These are phyloP conservation scores for Serranus cabrilla DNA, from an alignment of 2,797 vertebrate genomes.

Conservation along the genomic window DNA sequence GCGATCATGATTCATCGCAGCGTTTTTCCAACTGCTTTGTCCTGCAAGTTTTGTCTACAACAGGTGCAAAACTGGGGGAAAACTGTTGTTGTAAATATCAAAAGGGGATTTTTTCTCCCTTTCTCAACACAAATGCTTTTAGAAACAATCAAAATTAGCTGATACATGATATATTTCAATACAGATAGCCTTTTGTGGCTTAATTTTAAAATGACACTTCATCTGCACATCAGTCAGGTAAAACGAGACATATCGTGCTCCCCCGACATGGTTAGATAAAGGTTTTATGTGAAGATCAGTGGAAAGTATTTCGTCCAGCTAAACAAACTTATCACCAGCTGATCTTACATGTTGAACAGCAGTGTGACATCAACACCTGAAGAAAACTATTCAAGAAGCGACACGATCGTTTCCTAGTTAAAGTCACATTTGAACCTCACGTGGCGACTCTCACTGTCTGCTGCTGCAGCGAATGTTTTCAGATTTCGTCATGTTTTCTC, in stretches of 20 bases:
- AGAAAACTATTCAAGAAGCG: not conserved
- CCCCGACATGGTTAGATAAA: not conserved
- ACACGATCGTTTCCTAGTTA: not conserved
- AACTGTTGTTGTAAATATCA: constrained; percentile 3
- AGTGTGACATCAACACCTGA: not conserved
- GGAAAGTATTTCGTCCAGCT: not conserved
- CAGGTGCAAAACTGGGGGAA: not conserved
- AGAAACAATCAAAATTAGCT: not conserved
- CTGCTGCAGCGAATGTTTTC: constrained; percentile 3
- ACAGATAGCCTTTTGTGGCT: not conserved
- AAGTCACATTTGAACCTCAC: not conserved
- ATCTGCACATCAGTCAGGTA: not conserved
- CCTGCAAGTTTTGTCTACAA: not conserved
- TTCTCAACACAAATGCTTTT: constrained; percentile 1
- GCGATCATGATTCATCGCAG: not conserved
- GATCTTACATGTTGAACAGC: not conserved
- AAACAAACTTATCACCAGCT: not conserved
- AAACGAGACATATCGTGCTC: not conserved
- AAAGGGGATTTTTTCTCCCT: not conserved
- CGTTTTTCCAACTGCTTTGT: not conserved
- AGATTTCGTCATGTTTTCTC: not conserved
- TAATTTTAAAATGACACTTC: not conserved
- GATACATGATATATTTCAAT: not conserved
- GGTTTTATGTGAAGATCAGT: not conserved
- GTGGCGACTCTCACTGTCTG: not conserved